A percentile compares a stretch with the other conserved stretches of the same genome.
Conservation (phyloP, 2,888 invertebrate genomes). For the Deilephila elpenor region DNA sequence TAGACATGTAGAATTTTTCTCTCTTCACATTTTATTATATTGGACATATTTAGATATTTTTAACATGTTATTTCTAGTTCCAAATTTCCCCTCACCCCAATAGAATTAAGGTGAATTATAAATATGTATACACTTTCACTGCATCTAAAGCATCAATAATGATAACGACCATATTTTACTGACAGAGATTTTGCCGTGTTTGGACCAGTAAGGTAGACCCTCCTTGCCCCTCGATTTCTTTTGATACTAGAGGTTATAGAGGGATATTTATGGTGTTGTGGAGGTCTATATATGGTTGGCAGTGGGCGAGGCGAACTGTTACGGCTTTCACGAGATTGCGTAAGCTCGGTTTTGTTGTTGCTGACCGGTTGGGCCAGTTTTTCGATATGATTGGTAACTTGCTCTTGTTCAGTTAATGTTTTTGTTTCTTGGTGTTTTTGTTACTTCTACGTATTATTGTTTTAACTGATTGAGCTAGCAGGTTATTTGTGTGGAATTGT, state of each 20-base stretch:
- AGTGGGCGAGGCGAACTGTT: constrained; percentile 12
- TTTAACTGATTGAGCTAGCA: background rate
- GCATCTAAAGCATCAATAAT: constrained; percentile 7
- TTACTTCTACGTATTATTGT: background rate
- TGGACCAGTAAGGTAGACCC: background rate
- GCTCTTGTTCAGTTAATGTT: background rate
- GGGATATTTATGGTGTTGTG: background rate
- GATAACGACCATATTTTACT: background rate
- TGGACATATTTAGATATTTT: no score
- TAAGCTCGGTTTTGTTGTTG: background rate
- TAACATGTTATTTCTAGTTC: no score
- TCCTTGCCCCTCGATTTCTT: background rate
- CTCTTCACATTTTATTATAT: no score
- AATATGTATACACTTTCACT: constrained; percentile 14
- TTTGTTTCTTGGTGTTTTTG: background rate
- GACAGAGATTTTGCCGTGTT: background rate
- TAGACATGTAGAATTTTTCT: background rate
- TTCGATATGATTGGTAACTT: constrained; percentile 14
- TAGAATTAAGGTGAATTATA: no score
- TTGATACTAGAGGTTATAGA: background rate
- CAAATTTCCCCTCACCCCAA: no score
- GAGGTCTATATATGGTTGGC: constrained; percentile 2
- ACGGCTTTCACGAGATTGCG: constrained; percentile 21
- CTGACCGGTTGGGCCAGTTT: constrained; percentile 8
- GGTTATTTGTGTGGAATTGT: background rate